Evolutionary conservation across 2,113 vertebrate species (phyloP).

Genomic region (Xiphias gladius): DNA sequence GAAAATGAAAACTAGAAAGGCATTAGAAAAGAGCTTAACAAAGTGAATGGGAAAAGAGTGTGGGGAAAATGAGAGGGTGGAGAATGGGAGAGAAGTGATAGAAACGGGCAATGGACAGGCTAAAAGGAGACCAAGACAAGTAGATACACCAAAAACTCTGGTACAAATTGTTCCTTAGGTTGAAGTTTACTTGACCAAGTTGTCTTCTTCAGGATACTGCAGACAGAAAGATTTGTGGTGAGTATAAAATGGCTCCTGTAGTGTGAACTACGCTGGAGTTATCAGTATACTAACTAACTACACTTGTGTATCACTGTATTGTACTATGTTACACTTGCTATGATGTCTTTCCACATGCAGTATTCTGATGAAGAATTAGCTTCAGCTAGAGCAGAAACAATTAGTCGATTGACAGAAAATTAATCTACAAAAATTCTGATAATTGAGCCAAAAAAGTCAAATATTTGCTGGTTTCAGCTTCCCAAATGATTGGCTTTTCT

Average conservation of each 20-base stretch:
- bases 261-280: neutral
- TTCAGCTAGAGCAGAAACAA: neutral
- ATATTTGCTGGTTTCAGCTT: neutral
- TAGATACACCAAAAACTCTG: neutral
- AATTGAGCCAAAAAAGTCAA: neutral
- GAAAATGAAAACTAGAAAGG: constrained; percentile 16
- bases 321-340: neutral
- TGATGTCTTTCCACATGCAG: neutral
- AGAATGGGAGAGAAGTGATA: neutral
- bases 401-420: neutral
- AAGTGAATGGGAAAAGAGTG: constrained; percentile 12
- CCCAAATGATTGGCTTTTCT: too few relatives aligned
- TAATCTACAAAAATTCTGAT: neutral
- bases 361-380: neutral
- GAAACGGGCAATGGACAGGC: neutral
- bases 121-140: neutral
- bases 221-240: neutral
- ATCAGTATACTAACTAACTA: neutral
- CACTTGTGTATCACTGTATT: neutral
- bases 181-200: neutral
- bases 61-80: neutral
- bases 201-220: neutral
- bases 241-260: neutral
- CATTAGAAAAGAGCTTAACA: neutral
- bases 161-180: neutral